Conservation (phyloP, 2,113 vertebrate genomes). For the Prolemur simus region DNA sequence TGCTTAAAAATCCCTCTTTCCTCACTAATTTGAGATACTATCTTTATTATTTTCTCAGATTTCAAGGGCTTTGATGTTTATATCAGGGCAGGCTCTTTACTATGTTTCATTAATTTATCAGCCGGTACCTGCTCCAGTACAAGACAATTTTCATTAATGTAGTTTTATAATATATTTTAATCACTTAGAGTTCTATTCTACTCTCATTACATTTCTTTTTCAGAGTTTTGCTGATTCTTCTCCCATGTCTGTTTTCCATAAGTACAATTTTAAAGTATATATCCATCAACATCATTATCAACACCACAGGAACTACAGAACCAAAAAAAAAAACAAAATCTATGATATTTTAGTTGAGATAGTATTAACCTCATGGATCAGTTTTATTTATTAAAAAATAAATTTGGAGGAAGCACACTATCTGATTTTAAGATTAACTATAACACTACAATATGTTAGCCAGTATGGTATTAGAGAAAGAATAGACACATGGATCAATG, state of each 20-base stretch:
- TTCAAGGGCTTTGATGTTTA: not conserved
- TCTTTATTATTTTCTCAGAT: not conserved
- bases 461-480: not conserved
- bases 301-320: not conserved
- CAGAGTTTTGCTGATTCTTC: not conserved
- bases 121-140: not conserved
- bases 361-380: not conserved
- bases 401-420: not conserved
- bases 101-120: not conserved
- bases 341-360: not conserved
- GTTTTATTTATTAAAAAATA: not conserved
- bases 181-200: not conserved
- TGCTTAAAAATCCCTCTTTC: not conserved
- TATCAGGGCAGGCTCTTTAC: not conserved
- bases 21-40: not conserved
- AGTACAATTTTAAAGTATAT: not conserved
- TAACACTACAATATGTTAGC: not conserved
- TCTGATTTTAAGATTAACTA: not conserved
- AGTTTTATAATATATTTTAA: not conserved
- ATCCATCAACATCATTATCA: not conserved
- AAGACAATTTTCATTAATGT: not conserved
- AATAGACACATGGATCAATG: not conserved
- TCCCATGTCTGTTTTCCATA: not conserved
- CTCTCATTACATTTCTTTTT: not conserved
- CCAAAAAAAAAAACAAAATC: not conserved